phyloP scores from a whole-genome alignment of 1,140 invertebrate genomes.

The Spodoptera litura region DNA sequence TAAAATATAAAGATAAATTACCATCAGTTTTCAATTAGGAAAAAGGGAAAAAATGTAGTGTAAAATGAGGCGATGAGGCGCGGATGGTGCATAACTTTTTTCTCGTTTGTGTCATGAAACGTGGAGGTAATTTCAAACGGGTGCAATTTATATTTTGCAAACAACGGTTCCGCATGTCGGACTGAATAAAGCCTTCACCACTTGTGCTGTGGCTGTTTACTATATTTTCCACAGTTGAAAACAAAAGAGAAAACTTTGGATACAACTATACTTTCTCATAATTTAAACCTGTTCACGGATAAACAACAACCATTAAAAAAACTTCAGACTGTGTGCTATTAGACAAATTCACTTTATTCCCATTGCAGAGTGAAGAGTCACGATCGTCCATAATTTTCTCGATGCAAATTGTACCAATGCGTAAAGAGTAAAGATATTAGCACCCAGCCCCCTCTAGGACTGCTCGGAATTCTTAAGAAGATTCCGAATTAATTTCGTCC shows the following conservation, averaged over 20 bases:
- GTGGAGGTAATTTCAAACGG: conserved; percentile 73
- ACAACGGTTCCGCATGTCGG: conserved; percentile 60
- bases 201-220: conserved; percentile 51
- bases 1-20: conserved; percentile 25
- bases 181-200: conserved; percentile 69
- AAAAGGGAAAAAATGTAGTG: conserved; percentile 44
- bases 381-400: background rate
- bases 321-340: too few relatives aligned
- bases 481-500: conserved; percentile 23
- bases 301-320: too few relatives aligned
- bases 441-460: background rate
- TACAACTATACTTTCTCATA: background rate
- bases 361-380: background rate
- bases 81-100: conserved; percentile 64
- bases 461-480: conserved; percentile 8
- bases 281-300: too few relatives aligned
- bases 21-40: conserved; percentile 24
- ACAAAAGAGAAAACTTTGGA: background rate
- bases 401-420: background rate
- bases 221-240: conserved; percentile 38
- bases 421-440: background rate
- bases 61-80: conserved; percentile 51
- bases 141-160: conserved; percentile 74
- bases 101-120: conserved; percentile 70
- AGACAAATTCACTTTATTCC: too few relatives aligned